Conservation (phyloP, 2,113 vertebrate species). For the Prunella himalayana region DNA sequence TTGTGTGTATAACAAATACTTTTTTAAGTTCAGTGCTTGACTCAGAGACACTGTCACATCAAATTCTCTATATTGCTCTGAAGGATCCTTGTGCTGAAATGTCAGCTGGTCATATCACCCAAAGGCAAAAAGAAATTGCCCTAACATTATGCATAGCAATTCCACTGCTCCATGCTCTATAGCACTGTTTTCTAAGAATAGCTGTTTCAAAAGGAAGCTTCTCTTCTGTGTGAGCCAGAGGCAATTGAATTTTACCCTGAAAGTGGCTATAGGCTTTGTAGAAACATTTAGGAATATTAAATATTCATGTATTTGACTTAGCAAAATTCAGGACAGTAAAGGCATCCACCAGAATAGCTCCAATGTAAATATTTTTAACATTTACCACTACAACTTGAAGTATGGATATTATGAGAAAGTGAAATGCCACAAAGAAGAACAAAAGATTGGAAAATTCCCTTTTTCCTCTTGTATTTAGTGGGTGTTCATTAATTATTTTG, state of each 20-base stretch:
- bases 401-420: not conserved
- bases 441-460: not conserved
- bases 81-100: slow-evolving; percentile 53
- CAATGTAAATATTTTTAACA: not conserved
- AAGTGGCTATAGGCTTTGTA: not conserved
- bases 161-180: not conserved
- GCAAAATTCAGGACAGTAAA: slow-evolving; percentile 8
- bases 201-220: not conserved
- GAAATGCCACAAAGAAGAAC: not conserved
- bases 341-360: not conserved
- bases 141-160: slow-evolving; percentile 14
- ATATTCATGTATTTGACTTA: slow-evolving; percentile 17
- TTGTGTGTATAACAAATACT: not conserved
- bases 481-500: not conserved
- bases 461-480: not conserved
- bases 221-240: not conserved
- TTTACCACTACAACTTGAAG: not conserved
- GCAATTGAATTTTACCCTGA: slow-evolving; percentile 29
- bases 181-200: slow-evolving; percentile 42
- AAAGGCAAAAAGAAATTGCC: slow-evolving; percentile 46
- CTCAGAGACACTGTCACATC: slow-evolving; percentile 50
- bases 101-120: slow-evolving; percentile 35
- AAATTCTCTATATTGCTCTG: slow-evolving; percentile 21
- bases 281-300: slow-evolving; percentile 43
- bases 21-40: slow-evolving; percentile 4